Evolutionary conservation across 2,113 vertebrate species (phyloP).

Genomic region (Sebastes schlegelii): DNA sequence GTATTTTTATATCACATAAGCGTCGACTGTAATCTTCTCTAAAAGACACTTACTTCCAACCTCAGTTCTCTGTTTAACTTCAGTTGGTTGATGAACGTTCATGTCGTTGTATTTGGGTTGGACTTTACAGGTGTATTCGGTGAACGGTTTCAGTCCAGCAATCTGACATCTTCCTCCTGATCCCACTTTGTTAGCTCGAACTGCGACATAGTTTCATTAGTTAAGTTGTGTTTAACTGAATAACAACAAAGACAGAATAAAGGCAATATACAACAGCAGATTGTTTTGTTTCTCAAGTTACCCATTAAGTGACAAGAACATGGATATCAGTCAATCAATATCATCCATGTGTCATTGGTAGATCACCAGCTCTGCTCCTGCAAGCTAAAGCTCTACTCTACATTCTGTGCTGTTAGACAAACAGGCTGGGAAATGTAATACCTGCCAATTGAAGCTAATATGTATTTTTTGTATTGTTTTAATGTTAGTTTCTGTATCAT

Average conservation of each 20-base stretch:
- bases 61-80: conserved; percentile 18
- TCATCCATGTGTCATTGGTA: not conserved
- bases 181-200: accelerated
- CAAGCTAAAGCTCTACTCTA: not conserved
- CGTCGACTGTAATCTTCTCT: not conserved
- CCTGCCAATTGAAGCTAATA: not conserved
- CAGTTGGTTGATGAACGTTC: accelerated
- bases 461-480: not conserved
- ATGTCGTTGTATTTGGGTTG: not conserved
- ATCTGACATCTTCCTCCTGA: accelerated
- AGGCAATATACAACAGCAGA: not conserved
- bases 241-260: not conserved
- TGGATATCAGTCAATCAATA: not conserved
- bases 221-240: not conserved
- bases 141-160: not conserved
- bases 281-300: not conserved
- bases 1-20: not conserved
- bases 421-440: not conserved
- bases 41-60: conserved; percentile 79
- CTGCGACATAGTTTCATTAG: not conserved
- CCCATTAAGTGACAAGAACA: not conserved
- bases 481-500: not conserved
- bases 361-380: not conserved
- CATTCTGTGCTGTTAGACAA: not conserved
- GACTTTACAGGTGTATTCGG: accelerated